Percentiles rank a stretch among this genome's conserved stretches.
These are phyloP conservation scores for Cinclus mexicanus DNA, from an alignment of 2,113 vertebrate genomes.

Conservation along the genomic window DNA sequence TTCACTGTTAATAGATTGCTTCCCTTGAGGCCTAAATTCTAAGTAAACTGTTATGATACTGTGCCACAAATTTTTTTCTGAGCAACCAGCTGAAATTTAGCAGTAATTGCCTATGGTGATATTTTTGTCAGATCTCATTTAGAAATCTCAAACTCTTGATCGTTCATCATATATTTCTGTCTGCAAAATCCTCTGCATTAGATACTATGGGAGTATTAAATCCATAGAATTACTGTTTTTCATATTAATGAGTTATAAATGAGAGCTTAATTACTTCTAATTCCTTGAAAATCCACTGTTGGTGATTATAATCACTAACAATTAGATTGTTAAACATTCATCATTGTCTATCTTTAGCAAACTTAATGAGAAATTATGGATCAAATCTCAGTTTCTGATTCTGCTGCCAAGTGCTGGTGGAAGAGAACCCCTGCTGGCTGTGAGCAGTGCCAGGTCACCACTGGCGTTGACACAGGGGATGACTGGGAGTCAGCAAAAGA, in stretches of 20 bases:
- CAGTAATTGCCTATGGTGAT: not conserved
- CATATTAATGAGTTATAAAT: slow-evolving; percentile 59
- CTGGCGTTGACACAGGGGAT: rapidly evolving
- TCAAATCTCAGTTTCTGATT: not conserved
- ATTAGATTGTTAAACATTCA: slow-evolving; percentile 44
- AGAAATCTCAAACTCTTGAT: not conserved
- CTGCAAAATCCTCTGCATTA: slow-evolving; percentile 15
- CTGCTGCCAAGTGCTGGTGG: not conserved
- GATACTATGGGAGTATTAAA: not conserved
- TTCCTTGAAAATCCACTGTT: slow-evolving; percentile 60
- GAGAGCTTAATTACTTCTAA: slow-evolving; percentile 58
- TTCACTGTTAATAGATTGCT: not conserved
- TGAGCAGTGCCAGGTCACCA: not conserved
- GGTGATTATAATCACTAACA: slow-evolving; percentile 32
- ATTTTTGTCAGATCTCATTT: slow-evolving; percentile 8
- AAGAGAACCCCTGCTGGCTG: not conserved
- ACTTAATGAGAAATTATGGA: slow-evolving; percentile 35
- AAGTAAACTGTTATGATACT: not conserved
- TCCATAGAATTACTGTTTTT: slow-evolving; percentile 41
- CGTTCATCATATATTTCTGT: not conserved
- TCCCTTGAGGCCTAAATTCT: not conserved
- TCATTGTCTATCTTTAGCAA: slow-evolving; percentile 41
- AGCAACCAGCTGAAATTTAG: not conserved
- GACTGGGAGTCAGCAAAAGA: not conserved
- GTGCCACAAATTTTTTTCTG: not conserved